These are phyloP conservation scores for Hydrozoanthus gracilis DNA, from an alignment of 92 coral and sea anemone genomes.

Conservation along the genomic window DNA sequence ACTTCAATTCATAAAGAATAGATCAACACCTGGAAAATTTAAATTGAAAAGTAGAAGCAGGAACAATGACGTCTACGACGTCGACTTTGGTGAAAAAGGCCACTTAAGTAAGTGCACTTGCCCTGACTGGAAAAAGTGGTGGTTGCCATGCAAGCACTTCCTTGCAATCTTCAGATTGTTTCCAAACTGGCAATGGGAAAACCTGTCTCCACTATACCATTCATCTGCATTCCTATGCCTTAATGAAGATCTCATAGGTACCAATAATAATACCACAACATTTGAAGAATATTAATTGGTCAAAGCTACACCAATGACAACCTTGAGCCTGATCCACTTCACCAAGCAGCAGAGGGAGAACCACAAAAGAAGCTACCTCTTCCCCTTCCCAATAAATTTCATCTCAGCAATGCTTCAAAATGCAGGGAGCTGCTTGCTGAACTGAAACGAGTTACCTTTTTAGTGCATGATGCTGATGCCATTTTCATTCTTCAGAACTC, in stretches of 20 bases:
- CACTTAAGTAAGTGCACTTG: conserved; percentile 49
- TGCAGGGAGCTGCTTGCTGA: conserved; percentile 46
- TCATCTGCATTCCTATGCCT: conserved; percentile 53
- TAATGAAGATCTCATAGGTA: conserved; percentile 41
- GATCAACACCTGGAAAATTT: conserved; percentile 13
- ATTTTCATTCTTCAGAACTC: background rate
- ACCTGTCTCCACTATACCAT: conserved; percentile 42
- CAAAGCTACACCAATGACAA: conserved; percentile 2
- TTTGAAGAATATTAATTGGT: background rate
- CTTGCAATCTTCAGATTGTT: conserved; percentile 52
- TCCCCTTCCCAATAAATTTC: conserved; percentile 2
- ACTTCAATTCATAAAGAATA: conserved; percentile 13
- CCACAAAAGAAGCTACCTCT: background rate
- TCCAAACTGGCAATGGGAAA: conserved; percentile 59
- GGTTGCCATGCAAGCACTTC: conserved; percentile 68
- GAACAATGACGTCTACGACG: background rate
- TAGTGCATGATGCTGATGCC: conserved; percentile 44
- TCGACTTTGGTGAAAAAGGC: conserved; percentile 35
- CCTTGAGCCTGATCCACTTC: background rate
- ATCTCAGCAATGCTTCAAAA: conserved; percentile 16
- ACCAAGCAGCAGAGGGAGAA: background rate
- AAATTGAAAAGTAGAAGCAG: background rate
- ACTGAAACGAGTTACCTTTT: conserved; percentile 23
- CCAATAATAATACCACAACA: background rate
- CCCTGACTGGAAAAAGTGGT: conserved; percentile 57